Evolutionary conservation across 2,113 vertebrate species (phyloP).

Genomic region (Python bivittatus): DNA sequence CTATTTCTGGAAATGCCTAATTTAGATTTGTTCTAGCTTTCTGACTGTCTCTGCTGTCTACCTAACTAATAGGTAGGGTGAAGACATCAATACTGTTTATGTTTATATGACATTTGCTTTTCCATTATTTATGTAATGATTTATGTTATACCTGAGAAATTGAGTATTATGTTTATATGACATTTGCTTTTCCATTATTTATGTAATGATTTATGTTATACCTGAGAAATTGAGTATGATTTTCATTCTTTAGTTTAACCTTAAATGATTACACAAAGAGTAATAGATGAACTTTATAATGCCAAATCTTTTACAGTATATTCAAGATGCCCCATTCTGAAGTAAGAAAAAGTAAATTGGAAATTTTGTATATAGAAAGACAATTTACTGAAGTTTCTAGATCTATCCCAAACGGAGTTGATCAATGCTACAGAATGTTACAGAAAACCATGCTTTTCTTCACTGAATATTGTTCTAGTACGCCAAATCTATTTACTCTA

Average conservation of each 20-base stretch:
- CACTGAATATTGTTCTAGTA: neutral
- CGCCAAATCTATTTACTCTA: neutral
- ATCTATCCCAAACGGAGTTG: neutral
- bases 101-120: conserved; percentile 20
- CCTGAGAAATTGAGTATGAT: neutral
- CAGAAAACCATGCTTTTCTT: neutral
- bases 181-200: conserved; percentile 5
- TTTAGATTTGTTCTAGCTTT: neutral
- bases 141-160: neutral
- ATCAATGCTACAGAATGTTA: neutral
- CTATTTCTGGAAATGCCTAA: neutral
- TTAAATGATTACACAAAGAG: neutral
- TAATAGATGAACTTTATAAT: neutral
- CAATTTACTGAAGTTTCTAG: neutral
- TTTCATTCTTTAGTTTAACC: conserved; percentile 21
- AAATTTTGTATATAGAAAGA: neutral
- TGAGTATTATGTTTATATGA: conserved; percentile 13
- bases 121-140: neutral
- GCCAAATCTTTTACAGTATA: neutral
- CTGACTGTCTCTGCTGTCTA: neutral
- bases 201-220: neutral
- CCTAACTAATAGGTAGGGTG: neutral
- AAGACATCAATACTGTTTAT: conserved; percentile 16
- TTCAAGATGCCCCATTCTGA: neutral
- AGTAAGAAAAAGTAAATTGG: neutral